Evolutionary conservation across 2,888 invertebrate species (phyloP), one percentile per base, ranked within the genome.

Genomic region (Mimachlamys varia): DNA sequence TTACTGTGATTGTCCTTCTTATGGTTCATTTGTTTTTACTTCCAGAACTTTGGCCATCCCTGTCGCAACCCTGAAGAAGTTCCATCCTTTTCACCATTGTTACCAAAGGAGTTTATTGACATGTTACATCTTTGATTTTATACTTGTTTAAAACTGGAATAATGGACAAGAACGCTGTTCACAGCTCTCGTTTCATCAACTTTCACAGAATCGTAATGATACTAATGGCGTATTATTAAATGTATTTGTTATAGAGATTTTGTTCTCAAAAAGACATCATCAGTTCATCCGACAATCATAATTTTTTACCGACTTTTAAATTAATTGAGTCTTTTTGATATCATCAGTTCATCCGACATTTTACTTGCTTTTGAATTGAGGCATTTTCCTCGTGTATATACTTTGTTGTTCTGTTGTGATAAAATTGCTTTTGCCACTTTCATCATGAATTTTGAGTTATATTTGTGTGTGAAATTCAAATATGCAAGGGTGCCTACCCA

Each of bases 1-100:
- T 17, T 53, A 53, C 53, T 53, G 53, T 53, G 53, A 2, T 53
- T 44, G 44, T 44, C 44, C 44, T 3, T 5, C 44, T 53, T 10
- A 53, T 10, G 19, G 3, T 17, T 15, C 13, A 53, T 53, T 53
- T 53, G 10, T 53, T 2, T 58, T 58, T 58, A 19, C 22, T 58
- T 89, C 2, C 58, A 89, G 89, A n/a, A 88, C 17, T 44, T 62
- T 19, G 90, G 90, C 5, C 90, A 90, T 22, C 90, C 58, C 27
- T 90, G 90, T 62, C 88, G 17, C 12, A 90, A 90, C 37, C 88
- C 90, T n/a, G 88, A 90, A 5, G 49, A 58, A 62, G 22, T 27
- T 2, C 88, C 88, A 27, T 88, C 55, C n/a, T 88, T 37, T 3
- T 87, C 90, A 13, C 38, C 44, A 7, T 38, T 90, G 49, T 55